Base-by-base conservation (phyloP, 2,113 vertebrate genomes). In the Nothobranchius kuhntae region DNA sequence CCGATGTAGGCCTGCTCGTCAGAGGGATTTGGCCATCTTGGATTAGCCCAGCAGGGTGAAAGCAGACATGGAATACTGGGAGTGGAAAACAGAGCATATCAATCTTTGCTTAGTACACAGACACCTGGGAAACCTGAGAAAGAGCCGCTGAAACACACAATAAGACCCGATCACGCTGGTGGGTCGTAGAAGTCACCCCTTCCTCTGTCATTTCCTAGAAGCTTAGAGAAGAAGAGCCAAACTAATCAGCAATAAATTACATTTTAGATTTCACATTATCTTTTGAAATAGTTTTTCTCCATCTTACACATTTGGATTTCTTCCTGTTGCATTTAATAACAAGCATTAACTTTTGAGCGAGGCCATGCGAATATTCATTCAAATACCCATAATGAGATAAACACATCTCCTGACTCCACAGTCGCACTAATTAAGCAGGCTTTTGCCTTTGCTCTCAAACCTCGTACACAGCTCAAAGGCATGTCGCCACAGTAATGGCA, bases 341-440 rank as follows among this genome's bases (percentile, higher is more conserved):
- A 26, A 42, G 45, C 57, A 40, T 52, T 63, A 38, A 56, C 26
- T 59, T 69, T 48, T 30, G 13, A 67, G 68, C 9, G 9, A 72
- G 65, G 60, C 71, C 52, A 54, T 81, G 70, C 68, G 67, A 78
- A 88, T 87, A 88, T 87, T 83, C 74, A 84, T 81, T 61, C 30
- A 60, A 75, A 74, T 75, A 52, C 52, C 68, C 48, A 54, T 82
- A 84, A 80, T 60, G 77, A 81, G 83, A 78, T 62, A 75, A 83
- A 80, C 79, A 70, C 79, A 76, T 75, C 71, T 73, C 71, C 61
- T 53, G 59, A 72, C 78, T 85, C 82, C 56, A 67, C 81, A 85
- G 86, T 89, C 71, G 57, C 69, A 77, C 81, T 90, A 89, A 91
- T 91, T 91, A 91, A 84, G 77, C 74, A 74, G 65, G 50, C 64